A percentile compares a stretch with the other conserved stretches of the same genome.
Evolutionary conservation across 2,888 invertebrate genomes (phyloP).

Genomic region (Mythimna ferrago): DNA sequence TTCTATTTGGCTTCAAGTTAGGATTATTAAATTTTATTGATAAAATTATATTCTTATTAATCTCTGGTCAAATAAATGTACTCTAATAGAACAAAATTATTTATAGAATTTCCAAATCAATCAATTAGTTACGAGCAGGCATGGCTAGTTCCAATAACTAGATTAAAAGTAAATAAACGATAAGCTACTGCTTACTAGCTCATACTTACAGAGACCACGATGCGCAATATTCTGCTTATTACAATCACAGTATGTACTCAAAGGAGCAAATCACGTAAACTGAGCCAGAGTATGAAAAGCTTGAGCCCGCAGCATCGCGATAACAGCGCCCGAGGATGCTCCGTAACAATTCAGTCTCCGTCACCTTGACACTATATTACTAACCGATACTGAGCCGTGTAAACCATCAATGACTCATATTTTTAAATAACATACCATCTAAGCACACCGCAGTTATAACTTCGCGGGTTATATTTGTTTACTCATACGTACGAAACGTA

Average conservation of each 20-base stretch:
- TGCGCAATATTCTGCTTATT: not conserved
- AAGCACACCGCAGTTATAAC: conserved; percentile 35
- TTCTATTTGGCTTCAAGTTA: no score
- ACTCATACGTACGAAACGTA: conserved; percentile 50
- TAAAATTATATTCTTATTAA: not conserved
- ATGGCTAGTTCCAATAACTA: no score
- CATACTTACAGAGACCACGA: conserved; percentile 47
- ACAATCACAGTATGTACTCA: conserved; percentile 12
- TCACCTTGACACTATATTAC: conserved; percentile 82
- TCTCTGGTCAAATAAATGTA: not conserved
- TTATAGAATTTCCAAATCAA: not conserved
- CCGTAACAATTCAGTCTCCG: conserved; percentile 58
- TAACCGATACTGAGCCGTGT: conserved; percentile 76
- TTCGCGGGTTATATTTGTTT: conserved; percentile 65
- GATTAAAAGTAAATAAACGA: conserved; percentile 3
- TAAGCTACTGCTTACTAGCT: not conserved
- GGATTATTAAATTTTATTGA: no score
- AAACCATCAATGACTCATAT: conserved; percentile 74
- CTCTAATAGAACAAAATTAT: not conserved
- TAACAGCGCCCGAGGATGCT: conserved; percentile 56
- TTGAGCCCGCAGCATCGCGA: conserved; percentile 48
- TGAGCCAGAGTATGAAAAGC: conserved; percentile 3
- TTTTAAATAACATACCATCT: conserved; percentile 62
- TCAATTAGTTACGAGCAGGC: not conserved
- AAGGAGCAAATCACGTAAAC: conserved; percentile 51